Conservation (phyloP, 2,113 vertebrate genomes). For the Ascaphus truei region DNA sequence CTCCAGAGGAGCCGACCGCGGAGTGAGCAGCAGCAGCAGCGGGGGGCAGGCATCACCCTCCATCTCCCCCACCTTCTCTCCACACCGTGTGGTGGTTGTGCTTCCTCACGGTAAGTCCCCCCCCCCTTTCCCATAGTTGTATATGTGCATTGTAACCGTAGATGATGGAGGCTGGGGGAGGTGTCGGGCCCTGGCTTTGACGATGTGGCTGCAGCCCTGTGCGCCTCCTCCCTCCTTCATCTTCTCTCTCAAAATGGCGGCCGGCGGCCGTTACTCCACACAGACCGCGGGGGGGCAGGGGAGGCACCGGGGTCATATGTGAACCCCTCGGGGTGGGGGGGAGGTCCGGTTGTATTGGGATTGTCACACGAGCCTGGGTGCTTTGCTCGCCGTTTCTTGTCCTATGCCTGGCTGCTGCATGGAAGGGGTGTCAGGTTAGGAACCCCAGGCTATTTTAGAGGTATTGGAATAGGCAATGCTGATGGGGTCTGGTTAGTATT, state of each 20-base stretch:
- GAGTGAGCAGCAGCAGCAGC: constrained; percentile 44
- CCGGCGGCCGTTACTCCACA: constrained; percentile 37
- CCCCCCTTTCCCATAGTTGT: neutral
- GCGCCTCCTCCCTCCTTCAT: neutral
- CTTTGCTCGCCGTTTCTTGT: too few species aligned
- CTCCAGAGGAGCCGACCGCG: constrained; percentile 35
- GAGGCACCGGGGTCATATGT: constrained; percentile 17
- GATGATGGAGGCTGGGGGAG: neutral
- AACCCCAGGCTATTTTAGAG: too few species aligned
- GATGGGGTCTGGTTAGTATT: too few species aligned
- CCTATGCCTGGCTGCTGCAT: too few species aligned
- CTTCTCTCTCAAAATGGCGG: constrained; percentile 37
- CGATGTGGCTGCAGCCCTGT: constrained; percentile 21
- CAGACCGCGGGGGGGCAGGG: constrained; percentile 44
- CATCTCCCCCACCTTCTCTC: constrained; percentile 38
- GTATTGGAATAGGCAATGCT: too few species aligned
- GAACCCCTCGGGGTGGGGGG: constrained; percentile 26
- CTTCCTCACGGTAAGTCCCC: neutral
- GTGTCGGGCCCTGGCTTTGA: constrained; percentile 8
- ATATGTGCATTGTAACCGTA: neutral
- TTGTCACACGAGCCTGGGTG: too few species aligned
- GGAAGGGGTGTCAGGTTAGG: too few species aligned
- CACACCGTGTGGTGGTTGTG: neutral
- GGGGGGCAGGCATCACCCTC: constrained; percentile 33
- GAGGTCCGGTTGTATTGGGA: neutral